Evolutionary conservation across 2,888 invertebrate genomes (phyloP), one percentile per base, ranked within the genome.

Genomic region (Pandemis corylana): DNA sequence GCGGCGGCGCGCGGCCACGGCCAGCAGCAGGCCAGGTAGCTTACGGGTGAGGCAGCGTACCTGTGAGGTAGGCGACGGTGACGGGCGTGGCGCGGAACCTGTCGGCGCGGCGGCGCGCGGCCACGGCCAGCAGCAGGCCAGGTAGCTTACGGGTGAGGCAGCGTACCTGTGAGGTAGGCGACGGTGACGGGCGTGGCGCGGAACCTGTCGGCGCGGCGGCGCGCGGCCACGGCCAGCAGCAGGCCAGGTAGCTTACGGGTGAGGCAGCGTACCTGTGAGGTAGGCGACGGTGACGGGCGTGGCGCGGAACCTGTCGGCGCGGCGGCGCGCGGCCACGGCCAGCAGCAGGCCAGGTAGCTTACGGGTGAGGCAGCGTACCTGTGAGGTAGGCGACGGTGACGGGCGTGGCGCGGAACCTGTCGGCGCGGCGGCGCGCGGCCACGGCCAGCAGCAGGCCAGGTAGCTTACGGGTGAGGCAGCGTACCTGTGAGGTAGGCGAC

Each of bases 21-120:
- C 96, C 68, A 99, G 94, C 61, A 99, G 94, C 95, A 98, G 76
- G 97, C 97, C 4, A 99, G 95, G n/a, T 20, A 20, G 28, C 28
- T 2, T 36, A 36, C 28, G 0, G 2, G 28, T 36, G 28, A 2
- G 46, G 46, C 0, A 46, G 12, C 10, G 12, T 56, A 84, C 83
- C 83, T 0, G 83, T 85, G 44, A 86, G 80, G 51, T 99, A 99
- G 3, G 99, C 98, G 28, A 99, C 98, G 83, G 97, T 98, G 81
- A 98, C 97, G 0, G 96, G 96, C 0, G 98, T 98, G 10, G 99
- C 98, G 93, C 98, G 98, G 93, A 99, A 99, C 92, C 99, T 99
- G 92, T 99, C 99, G 74, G 97, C 95, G 84, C 97, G 96, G 70
- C 96, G 83, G 87, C 98, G 98, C 7, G 99, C 98, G 28, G 98